A percentile compares a stretch with the other conserved stretches of the same genome.
Evolutionary conservation across 2,888 invertebrate species (phyloP).

Genomic region (Allophyes oxyacanthae): DNA sequence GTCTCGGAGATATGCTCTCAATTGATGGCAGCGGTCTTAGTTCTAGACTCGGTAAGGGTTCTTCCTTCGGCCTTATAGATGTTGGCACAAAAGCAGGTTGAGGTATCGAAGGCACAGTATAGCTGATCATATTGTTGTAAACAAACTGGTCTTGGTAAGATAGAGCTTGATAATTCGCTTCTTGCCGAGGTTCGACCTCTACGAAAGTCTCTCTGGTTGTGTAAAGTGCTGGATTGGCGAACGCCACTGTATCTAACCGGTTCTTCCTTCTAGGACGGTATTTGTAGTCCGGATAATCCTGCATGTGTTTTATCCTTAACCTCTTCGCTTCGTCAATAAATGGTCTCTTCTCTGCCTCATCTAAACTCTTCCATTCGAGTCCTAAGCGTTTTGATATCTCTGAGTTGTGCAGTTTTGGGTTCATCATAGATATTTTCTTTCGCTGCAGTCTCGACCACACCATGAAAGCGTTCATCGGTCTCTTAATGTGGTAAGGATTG

Average conservation of each 20-base stretch:
- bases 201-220: conserved; percentile 75
- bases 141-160: conserved; percentile 81
- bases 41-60: conserved; percentile 73
- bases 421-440: conserved; percentile 94
- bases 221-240: conserved; percentile 72
- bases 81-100: conserved; percentile 75
- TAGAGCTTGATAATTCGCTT: conserved; percentile 73
- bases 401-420: conserved; percentile 94
- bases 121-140: conserved; percentile 84
- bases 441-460: conserved; percentile 98
- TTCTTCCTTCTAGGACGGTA: conserved; percentile 91
- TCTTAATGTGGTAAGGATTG: conserved; percentile 93
- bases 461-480: conserved; percentile 99
- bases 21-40: conserved; percentile 83
- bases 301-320: conserved; percentile 92
- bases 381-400: conserved; percentile 95
- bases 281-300: conserved; percentile 93
- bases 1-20: conserved; percentile 85
- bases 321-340: conserved; percentile 97
- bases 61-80: conserved; percentile 78
- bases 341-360: conserved; percentile 94
- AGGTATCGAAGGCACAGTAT: conserved; percentile 76
- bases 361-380: conserved; percentile 95
- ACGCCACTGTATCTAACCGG: conserved; percentile 79
- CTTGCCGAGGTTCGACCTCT: conserved; percentile 79